These are phyloP conservation scores for Spilosoma lubricipeda DNA, from an alignment of 2,888 invertebrate genomes.

Conservation along the genomic window DNA sequence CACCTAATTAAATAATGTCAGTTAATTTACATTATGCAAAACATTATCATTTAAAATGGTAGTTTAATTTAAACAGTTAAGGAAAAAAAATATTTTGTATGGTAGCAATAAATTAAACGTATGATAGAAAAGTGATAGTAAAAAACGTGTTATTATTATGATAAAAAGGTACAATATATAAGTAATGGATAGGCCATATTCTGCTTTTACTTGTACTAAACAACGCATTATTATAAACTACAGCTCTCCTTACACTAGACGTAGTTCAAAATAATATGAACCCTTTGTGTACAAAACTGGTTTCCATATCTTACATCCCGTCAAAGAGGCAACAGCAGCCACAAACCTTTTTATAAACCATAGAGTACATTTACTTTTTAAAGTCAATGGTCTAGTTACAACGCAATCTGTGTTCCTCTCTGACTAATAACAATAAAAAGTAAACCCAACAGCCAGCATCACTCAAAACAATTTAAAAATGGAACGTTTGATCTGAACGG, in stretches of 20 bases:
- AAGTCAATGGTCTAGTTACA: neutral
- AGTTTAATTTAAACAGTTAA: neutral
- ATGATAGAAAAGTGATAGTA: neutral
- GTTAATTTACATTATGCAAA: neutral
- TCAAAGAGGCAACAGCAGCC: neutral
- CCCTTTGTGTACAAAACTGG: slow-evolving; percentile 4
- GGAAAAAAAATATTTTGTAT: too few species aligned
- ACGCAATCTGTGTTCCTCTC: neutral
- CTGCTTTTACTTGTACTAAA: neutral
- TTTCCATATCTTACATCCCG: neutral
- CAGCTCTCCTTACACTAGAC: neutral
- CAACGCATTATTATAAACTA: neutral
- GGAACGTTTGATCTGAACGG: slow-evolving; percentile 22
- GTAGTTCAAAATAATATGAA: neutral
- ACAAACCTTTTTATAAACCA: neutral
- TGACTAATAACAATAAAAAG: neutral
- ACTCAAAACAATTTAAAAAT: slow-evolving; percentile 12
- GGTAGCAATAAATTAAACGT: neutral
- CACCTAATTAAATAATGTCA: neutral
- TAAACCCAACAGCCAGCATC: neutral
- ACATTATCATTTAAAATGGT: neutral
- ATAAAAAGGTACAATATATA: neutral
- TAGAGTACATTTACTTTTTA: neutral
- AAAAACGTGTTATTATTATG: neutral
- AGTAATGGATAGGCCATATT: neutral